These are phyloP conservation scores for Glyptemys insculpta DNA, from an alignment of 2,797 vertebrate species.

Conservation along the genomic window DNA sequence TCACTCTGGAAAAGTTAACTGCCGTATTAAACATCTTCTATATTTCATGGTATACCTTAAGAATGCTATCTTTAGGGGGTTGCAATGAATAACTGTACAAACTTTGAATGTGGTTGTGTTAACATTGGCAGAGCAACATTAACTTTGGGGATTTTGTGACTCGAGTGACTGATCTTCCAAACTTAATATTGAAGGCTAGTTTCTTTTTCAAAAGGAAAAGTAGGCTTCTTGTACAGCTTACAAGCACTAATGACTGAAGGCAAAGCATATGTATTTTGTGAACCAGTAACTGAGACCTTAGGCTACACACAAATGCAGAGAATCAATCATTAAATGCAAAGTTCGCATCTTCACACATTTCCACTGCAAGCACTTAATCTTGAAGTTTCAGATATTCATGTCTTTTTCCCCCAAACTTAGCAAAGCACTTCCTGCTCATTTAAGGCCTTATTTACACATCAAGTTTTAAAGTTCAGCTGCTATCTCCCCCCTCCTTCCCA, in stretches of 20 bases:
- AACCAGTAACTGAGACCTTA: background rate
- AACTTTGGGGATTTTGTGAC: background rate
- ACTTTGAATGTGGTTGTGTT: background rate
- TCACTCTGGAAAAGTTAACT: background rate
- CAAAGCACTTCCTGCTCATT: background rate
- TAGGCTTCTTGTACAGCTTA: background rate
- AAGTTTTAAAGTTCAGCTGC: background rate
- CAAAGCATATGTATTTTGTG: rapidly evolving
- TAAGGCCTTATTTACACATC: background rate
- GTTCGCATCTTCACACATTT: background rate
- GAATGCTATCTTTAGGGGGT: background rate
- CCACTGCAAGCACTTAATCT: too few relatives aligned
- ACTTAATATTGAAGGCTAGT: background rate
- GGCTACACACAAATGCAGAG: background rate
- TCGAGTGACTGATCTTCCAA: background rate
- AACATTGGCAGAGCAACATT: background rate
- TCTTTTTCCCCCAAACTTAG: background rate
- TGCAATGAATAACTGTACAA: background rate
- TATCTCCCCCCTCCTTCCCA: background rate
- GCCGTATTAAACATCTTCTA: background rate
- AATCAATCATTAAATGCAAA: background rate
- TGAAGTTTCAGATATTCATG: background rate
- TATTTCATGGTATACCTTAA: background rate
- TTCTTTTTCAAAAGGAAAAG: background rate
- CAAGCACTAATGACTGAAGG: background rate